Base-by-base conservation (phyloP, 2,797 vertebrate genomes). In the Okamejei kenojei region DNA sequence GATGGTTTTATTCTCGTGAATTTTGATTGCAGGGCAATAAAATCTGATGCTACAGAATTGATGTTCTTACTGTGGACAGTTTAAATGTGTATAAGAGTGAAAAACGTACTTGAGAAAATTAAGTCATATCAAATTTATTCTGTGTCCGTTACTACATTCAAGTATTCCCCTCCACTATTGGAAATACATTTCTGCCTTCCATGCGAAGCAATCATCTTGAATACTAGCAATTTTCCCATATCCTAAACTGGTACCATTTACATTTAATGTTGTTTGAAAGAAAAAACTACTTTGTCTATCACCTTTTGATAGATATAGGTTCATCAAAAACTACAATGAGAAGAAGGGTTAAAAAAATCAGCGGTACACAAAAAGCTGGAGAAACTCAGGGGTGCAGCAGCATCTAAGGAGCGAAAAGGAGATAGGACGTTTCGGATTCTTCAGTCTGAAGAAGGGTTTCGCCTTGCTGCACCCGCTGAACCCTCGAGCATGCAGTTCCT, bases 61-160 rank as follows among this genome's bases (percentile, higher is more conserved):
- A 17, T 88, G 1, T 65, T 58, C 29, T 86, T 35, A 65, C 35
- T 0, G n/a, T 84, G 23, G 81, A 90, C 11, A 74, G 45, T 73
- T 91, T 91, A 68, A 91, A 7, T 92, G 11, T 92, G 21, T 74
- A 54, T 76, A 38, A 74, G 73, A 10, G 38, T 45, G 71, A 92
- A 29, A 11, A 92, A 54, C 73, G 1, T 45, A n/a, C 86, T 68
- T 90, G 86, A 90, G 61, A 73, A 73, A 90, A 90, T 73, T n/a
- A 54, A 76, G 35, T 74, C 68, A 54, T 32, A 68, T 74, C 11
- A 74, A 54, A 11, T 15, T 74, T 38, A 26, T 74, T 74, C 5
- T 74, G 35, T 54, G 71, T 73, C 17, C 9, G 1, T 76, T 74
- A 13, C 35, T 29, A 26, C 21, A 92, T 68, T 35, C 17, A 11